These are phyloP conservation scores for Mesoligia furuncula DNA, from an alignment of 2,888 invertebrate genomes.

Conservation along the genomic window DNA sequence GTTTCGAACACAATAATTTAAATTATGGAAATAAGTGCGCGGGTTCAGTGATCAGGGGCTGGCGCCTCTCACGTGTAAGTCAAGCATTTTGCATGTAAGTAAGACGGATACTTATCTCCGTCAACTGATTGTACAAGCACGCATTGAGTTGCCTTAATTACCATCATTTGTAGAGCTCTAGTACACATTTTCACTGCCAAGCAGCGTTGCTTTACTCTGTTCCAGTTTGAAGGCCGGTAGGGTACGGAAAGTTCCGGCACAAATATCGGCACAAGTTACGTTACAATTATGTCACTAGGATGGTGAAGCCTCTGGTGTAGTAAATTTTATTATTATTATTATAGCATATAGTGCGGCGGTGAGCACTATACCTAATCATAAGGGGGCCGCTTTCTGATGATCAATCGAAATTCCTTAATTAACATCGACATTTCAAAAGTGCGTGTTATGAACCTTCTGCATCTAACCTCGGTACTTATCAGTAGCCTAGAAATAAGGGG, in stretches of 20 bases:
- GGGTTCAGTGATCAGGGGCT: neutral
- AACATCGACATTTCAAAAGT: neutral
- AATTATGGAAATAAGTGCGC: neutral
- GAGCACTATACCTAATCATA: neutral
- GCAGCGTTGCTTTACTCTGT: neutral
- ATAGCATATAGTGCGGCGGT: neutral
- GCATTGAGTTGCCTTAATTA: too few relatives aligned
- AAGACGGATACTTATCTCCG: neutral
- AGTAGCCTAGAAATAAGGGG: conserved; percentile 50
- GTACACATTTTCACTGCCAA: neutral
- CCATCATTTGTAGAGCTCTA: neutral
- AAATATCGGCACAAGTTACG: neutral
- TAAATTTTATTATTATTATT: too few relatives aligned
- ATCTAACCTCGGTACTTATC: neutral
- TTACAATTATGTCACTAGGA: neutral
- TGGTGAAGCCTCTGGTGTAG: neutral
- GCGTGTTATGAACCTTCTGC: conserved; percentile 12
- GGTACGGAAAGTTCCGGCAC: neutral
- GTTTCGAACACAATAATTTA: too few relatives aligned
- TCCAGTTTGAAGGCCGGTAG: neutral
- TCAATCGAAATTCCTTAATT: neutral
- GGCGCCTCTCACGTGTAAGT: neutral
- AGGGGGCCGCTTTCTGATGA: neutral
- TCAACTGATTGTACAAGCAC: too few relatives aligned
- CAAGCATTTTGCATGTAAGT: neutral